Conservation (phyloP, 2,888 invertebrate genomes). For the Macrostomum cliftonense region DNA sequence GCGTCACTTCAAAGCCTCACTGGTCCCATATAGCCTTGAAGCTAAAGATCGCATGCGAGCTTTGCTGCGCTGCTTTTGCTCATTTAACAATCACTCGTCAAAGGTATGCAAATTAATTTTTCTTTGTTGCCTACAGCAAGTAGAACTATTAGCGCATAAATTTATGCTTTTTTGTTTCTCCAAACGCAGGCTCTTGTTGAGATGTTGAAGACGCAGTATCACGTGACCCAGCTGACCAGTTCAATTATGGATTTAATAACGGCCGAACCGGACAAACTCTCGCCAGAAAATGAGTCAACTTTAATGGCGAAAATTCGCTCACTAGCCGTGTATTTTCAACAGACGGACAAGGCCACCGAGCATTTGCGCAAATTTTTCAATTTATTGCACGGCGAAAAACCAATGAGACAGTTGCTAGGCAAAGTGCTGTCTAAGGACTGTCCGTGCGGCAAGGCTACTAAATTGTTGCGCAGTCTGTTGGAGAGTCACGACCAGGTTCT, state of each 20-base stretch:
- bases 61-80: constrained; percentile 68
- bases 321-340: constrained; percentile 52
- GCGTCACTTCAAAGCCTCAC: constrained; percentile 69
- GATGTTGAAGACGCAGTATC: background rate
- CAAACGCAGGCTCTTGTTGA: background rate
- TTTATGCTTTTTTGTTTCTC: background rate
- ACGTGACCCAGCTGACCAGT: no score
- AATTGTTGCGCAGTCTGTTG: constrained; percentile 47
- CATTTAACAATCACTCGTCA: constrained; percentile 79
- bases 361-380: constrained; percentile 36
- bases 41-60: constrained; percentile 76
- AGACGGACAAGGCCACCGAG: constrained; percentile 65
- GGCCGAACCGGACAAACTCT: no score
- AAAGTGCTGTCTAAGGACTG: constrained; percentile 64
- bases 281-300: background rate
- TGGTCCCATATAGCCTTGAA: constrained; percentile 75
- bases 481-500: no score
- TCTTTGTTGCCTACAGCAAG: constrained; percentile 32
- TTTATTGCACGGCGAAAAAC: constrained; percentile 42
- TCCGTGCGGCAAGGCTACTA: constrained; percentile 78
- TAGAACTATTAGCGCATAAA: no score
- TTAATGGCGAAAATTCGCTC: background rate
- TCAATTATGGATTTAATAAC: no score
- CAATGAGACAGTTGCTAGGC: constrained; percentile 56
- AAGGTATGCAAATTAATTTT: constrained; percentile 74